Evolutionary conservation across 2,888 invertebrate species (phyloP), one percentile per base, ranked within the genome.

Genomic region (Alloscopus bannaensis): DNA sequence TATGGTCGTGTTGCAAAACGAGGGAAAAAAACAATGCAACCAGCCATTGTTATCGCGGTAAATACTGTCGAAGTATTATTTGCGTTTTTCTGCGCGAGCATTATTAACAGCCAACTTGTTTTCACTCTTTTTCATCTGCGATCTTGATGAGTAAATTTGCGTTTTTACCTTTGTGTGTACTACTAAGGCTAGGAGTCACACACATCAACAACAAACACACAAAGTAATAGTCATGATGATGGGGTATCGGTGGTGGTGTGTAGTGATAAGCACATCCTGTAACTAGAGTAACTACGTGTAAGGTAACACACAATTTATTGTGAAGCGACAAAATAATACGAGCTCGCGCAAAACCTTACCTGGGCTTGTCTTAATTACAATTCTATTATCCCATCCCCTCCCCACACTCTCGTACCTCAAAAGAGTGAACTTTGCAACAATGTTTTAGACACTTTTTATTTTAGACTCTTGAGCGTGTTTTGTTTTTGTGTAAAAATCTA

Each of bases 181-280:
- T 47, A 47, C 47, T 11, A 4, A 47, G 11, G n/a, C 13, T 47
- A n/a, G 47, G 4, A n/a, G n/a, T 47, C 47, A 47, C 8, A 47
- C 36, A n/a, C 47, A n/a, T n/a, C n/a, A n/a, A n/a, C n/a, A n/a
- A n/a, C n/a, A n/a, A n/a, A n/a, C n/a, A n/a, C n/a, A n/a, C n/a
- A n/a, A n/a, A n/a, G n/a, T n/a, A n/a, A n/a, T n/a, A n/a, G n/a
- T n/a, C n/a, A n/a, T n/a, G n/a, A n/a, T n/a, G n/a, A n/a, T n/a
- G n/a, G 22, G 52, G 59, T 8, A 13, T 20, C 24, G 55, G 13
- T 55, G 13, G n/a, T 4, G 55, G 13, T 55, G 13, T 36, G 2
- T 18, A 52, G 36, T 40, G 73, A 73, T 73, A 73, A 73, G 57
- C 65, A 65, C 65, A 73, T 73, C 73, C 73, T 73, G 65, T 55